Evolutionary conservation across 2,888 invertebrate species (phyloP).

Genomic region (Ophraella communa): DNA sequence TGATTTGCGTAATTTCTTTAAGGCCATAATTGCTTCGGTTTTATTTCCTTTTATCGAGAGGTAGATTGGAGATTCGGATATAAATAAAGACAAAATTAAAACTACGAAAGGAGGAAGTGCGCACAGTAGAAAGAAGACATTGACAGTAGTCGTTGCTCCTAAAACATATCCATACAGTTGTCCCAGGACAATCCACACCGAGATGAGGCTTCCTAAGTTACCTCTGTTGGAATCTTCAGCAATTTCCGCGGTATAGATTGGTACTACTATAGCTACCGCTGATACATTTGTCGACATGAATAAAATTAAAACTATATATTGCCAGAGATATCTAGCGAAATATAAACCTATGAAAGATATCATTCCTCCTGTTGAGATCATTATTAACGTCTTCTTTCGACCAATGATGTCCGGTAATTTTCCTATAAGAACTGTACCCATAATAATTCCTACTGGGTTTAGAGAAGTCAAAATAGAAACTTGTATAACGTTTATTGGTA

Average conservation of each 20-base stretch:
- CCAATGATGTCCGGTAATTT: constrained; percentile 56
- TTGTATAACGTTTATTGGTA: constrained; percentile 37
- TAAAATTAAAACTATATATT: background rate
- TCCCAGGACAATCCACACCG: constrained; percentile 27
- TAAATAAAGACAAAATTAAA: constrained; percentile 8
- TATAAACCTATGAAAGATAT: constrained; percentile 53
- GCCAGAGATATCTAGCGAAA: constrained; percentile 27
- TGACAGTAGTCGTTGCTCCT: constrained; percentile 33
- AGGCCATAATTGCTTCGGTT: background rate
- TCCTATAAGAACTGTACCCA: constrained; percentile 32
- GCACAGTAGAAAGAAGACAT: constrained; percentile 26
- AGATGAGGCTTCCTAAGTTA: constrained; percentile 63
- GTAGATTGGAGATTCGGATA: constrained; percentile 41
- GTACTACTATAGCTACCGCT: constrained; percentile 61
- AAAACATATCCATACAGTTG: constrained; percentile 30
- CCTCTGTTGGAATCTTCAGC: constrained; percentile 80
- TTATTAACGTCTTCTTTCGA: constrained; percentile 70
- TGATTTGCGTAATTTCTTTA: constrained; percentile 11
- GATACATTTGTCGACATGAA: background rate
- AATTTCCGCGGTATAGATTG: constrained; percentile 86
- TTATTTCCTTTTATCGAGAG: constrained; percentile 14
- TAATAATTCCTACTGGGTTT: constrained; percentile 28
- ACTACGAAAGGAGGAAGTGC: constrained; percentile 27
- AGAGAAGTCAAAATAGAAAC: constrained; percentile 9
- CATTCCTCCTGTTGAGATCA: constrained; percentile 68